Conservation (phyloP, 1,140 invertebrate species). For the Fopius arisanus region DNA sequence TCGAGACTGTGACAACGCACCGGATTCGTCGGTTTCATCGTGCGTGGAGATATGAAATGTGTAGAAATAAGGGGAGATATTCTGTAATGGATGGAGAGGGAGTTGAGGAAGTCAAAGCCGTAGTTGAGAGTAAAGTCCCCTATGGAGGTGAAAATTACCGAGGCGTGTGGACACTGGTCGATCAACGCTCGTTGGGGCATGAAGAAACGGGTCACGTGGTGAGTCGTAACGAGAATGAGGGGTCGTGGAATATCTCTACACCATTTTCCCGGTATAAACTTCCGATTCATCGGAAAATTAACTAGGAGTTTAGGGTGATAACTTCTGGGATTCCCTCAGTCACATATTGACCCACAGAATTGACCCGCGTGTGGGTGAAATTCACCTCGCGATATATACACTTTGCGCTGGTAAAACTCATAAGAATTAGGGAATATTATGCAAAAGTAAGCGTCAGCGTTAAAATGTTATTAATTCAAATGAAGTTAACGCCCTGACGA, state of each 20-base stretch:
- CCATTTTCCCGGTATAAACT: not conserved
- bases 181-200: conserved; percentile 32
- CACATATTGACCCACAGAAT: no score
- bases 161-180: conserved; percentile 39
- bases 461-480: no score
- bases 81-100: not conserved
- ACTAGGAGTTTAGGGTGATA: not conserved
- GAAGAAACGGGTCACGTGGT: conserved; percentile 6
- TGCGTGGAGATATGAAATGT: conserved; percentile 9
- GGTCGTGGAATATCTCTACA: not conserved
- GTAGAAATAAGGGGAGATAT: conserved; percentile 6
- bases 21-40: not conserved
- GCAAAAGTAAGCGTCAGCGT: no score
- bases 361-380: no score
- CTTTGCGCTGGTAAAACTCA: no score
- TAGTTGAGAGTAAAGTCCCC: conserved; percentile 26
- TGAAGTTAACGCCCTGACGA: no score
- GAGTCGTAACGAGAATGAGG: not conserved
- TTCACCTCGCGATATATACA: no score
- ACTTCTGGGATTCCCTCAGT: no score
- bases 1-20: no score
- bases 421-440: no score
- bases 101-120: not conserved
- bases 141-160: conserved; percentile 34
- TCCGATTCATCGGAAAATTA: not conserved